These are phyloP conservation scores for Neolamprologus brichardi DNA, from an alignment of 2,113 vertebrate genomes.

Conservation along the genomic window DNA sequence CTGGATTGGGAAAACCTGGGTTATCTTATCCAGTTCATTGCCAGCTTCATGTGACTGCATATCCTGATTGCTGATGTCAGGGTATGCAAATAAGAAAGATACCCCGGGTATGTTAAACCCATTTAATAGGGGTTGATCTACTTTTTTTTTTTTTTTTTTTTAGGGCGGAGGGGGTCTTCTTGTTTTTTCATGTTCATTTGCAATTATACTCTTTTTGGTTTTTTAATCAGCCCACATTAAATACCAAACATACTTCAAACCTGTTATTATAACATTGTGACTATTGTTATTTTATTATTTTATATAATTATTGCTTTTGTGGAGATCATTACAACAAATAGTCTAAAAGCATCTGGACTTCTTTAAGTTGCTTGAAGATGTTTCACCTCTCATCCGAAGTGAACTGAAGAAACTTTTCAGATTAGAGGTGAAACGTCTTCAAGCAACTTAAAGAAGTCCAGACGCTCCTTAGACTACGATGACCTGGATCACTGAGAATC, in stretches of 20 bases:
- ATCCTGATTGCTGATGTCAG: background rate
- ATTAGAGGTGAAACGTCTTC: background rate
- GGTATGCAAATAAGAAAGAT: background rate
- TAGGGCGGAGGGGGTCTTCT: rapidly evolving
- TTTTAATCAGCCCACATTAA: background rate
- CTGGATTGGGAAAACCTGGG: background rate
- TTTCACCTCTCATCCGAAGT: background rate
- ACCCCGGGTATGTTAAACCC: background rate
- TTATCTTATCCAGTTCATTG: background rate
- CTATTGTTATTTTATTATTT: background rate
- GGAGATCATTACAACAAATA: background rate
- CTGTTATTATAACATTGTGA: background rate
- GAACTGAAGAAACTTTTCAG: background rate
- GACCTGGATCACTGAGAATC: background rate
- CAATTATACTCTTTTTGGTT: background rate
- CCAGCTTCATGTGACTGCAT: background rate
- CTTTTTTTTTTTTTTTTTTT: background rate
- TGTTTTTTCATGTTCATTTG: background rate
- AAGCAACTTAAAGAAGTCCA: background rate
- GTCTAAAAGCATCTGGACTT: background rate
- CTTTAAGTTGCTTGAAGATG: background rate
- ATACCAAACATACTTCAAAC: background rate
- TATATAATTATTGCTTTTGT: background rate
- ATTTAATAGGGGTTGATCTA: background rate
- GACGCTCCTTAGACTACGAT: background rate